phyloP scores from a whole-genome alignment of 2,888 invertebrate genomes.

The Cataglyphis altisquamis region DNA sequence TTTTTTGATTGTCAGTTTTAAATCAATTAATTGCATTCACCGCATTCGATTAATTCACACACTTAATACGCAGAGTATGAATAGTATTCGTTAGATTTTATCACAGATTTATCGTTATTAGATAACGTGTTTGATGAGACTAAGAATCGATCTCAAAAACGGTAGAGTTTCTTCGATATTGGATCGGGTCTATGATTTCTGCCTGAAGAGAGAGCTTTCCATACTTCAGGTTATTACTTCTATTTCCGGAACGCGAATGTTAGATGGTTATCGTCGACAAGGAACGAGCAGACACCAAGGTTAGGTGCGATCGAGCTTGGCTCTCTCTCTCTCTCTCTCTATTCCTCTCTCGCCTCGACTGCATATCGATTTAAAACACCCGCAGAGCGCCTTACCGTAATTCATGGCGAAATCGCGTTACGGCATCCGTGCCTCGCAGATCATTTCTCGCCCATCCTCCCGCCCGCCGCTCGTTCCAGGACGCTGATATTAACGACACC shows the following conservation, averaged over 20 bases:
- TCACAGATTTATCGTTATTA: background rate
- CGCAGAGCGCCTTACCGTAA: constrained; percentile 67
- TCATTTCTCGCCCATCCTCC: constrained; percentile 71
- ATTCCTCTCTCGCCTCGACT: constrained; percentile 37
- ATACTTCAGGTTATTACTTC: constrained; percentile 63
- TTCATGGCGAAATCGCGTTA: constrained; percentile 77
- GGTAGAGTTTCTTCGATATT: constrained; percentile 15
- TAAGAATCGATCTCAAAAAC: constrained; percentile 14
- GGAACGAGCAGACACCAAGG: constrained; percentile 76
- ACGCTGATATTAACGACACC: constrained; percentile 83
- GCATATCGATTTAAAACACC: constrained; percentile 72
- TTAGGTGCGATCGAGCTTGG: constrained; percentile 63
- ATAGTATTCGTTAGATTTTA: background rate
- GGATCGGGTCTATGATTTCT: constrained; percentile 56
- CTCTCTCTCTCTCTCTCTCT: constrained; percentile 29
- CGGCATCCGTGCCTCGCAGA: constrained; percentile 75
- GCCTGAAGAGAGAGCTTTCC: constrained; percentile 25
- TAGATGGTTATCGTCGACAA: constrained; percentile 66
- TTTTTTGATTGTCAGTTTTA: background rate
- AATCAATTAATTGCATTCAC: background rate
- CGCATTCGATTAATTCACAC: background rate
- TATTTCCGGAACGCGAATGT: constrained; percentile 63
- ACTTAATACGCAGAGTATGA: background rate
- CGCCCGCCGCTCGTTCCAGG: constrained; percentile 56
- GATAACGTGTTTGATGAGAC: background rate